phyloP scores from a whole-genome alignment of 2,113 vertebrate species.

The Mastomys natalensis region DNA sequence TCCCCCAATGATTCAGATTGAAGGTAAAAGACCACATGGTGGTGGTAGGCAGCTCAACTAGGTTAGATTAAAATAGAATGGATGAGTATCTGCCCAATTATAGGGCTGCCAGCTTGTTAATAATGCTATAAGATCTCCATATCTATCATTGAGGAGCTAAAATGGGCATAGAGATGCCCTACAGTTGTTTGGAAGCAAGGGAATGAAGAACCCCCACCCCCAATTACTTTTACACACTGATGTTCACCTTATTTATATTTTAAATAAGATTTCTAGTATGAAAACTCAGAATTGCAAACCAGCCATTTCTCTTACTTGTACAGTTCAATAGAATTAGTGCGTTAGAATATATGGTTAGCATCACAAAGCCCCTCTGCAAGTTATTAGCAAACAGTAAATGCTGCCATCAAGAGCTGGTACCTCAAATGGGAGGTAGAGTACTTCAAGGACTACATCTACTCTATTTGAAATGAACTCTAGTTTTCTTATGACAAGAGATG shows the following conservation, averaged over 20 bases:
- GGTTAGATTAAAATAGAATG: no score
- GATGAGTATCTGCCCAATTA: no score
- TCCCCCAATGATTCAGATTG: no score
- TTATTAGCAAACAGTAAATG: slow-evolving; percentile 3
- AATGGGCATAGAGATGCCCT: no score
- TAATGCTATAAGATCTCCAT: no score
- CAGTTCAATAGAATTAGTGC: slow-evolving; percentile 39
- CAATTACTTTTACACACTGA: background rate
- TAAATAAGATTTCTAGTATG: slow-evolving; percentile 1
- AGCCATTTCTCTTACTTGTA: slow-evolving; percentile 33
- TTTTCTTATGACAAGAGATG: background rate
- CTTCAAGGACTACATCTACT: background rate
- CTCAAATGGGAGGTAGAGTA: background rate
- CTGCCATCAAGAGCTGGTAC: background rate
- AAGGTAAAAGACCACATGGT: no score
- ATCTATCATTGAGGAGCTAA: no score
- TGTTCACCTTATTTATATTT: slow-evolving; percentile 2
- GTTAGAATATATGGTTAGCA: background rate
- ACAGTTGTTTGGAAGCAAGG: no score
- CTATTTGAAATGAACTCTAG: background rate
- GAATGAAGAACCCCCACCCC: no score
- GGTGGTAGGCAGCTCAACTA: no score
- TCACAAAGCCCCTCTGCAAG: background rate
- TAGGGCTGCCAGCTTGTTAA: no score
- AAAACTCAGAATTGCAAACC: slow-evolving; percentile 5